Conservation (phyloP, 2,888 invertebrate species). For the Ectemnius continuus region DNA sequence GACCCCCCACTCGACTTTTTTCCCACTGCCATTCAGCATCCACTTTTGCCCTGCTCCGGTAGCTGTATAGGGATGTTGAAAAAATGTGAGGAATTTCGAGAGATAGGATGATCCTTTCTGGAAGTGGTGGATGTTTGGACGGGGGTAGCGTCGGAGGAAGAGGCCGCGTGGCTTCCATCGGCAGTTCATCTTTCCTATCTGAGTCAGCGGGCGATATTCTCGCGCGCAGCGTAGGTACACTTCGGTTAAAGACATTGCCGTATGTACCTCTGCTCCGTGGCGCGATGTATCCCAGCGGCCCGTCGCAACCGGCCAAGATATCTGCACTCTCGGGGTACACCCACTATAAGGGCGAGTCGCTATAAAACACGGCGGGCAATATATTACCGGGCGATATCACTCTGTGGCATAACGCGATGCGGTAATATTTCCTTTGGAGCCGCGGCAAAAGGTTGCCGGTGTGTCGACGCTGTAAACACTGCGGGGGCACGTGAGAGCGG, state of each 20-base stretch:
- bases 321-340: constrained; percentile 55
- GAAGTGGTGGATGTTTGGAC: not conserved
- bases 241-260: constrained; percentile 18
- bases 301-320: constrained; percentile 44
- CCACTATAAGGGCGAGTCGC: constrained; percentile 65
- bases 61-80: too few species aligned
- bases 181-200: not conserved
- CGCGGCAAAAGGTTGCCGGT: constrained; percentile 55
- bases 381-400: constrained; percentile 72
- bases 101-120: too few species aligned
- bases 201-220: constrained; percentile 16
- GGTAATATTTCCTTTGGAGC: constrained; percentile 64
- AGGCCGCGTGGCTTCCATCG: not conserved
- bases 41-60: too few species aligned
- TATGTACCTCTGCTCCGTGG: not conserved
- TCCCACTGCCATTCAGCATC: too few species aligned
- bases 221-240: constrained; percentile 38
- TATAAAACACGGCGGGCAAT: constrained; percentile 70
- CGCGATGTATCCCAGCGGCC: constrained; percentile 29
- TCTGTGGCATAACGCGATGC: constrained; percentile 63
- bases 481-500: constrained; percentile 47
- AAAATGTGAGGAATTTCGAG: too few species aligned
- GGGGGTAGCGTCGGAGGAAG: not conserved
- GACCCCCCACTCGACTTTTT: not conserved
- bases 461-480: constrained; percentile 55